Base-by-base conservation (phyloP, 2,888 invertebrate genomes). In the Tinea pellionella region DNA sequence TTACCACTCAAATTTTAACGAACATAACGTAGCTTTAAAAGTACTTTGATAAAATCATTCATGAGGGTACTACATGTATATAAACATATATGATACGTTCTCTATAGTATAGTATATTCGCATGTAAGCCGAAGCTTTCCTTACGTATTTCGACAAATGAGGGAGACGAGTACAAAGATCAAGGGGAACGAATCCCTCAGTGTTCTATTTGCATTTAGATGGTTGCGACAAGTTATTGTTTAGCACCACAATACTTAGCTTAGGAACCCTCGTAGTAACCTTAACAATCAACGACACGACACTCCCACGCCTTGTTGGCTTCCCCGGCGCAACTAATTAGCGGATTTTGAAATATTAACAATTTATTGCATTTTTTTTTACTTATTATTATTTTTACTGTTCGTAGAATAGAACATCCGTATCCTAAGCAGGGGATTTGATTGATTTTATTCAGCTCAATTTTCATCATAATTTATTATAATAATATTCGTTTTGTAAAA, bases 121-220 rank as follows among this genome's bases (percentile, higher is more conserved):
- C 15, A 37, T n/a, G 47, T 47, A 47, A 47, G 47, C 47, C 47
- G 47, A n/a, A 47, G 47, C 47, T 47, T 69, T 68, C 66, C 66
- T 62, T 61, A 62, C 63, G 62, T 66, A 63, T 64, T 63, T 61
- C 67, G 73, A 80, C 80, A 82, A 83, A 84, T 82, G 80, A 80
- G 80, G 79, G 78, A 77, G 57, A 53, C 24, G 24, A 16, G 47
- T 47, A 47, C 74, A 67, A 76, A 77, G 78, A 78, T 78, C 77
- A 75, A 74, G 81, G 77, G 77, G 72, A 68, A 19, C 37, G 51
- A 29, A 30, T 37, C 43, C 55, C 71, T 71, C 70, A 68, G 68
- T 65, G 66, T 69, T 72, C 69, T 78, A 85, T 85, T 85, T 82
- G 78, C 84, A 83, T 85, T 77, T 81, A 80, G 77, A 81, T 80